These are phyloP conservation scores for Struthidea cinerea DNA, from an alignment of 2,113 vertebrate species.

Conservation along the genomic window DNA sequence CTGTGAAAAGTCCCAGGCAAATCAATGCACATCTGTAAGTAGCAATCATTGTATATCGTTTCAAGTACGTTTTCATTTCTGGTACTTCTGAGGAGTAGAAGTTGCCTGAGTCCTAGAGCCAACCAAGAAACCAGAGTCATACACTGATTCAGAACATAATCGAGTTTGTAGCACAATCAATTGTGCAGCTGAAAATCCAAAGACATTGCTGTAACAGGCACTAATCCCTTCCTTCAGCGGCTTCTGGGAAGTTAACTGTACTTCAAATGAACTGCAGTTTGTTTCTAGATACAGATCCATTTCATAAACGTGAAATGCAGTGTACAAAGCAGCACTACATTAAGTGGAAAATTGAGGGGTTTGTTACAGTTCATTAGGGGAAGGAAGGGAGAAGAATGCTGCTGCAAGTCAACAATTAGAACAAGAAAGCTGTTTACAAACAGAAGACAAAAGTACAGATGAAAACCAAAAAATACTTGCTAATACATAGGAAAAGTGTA, in stretches of 20 bases:
- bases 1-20: constrained; percentile 34
- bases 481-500: accelerated
- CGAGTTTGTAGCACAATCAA: background rate
- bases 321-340: background rate
- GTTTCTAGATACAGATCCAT: background rate
- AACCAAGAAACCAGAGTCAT: background rate
- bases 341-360: background rate
- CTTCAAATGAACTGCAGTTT: background rate
- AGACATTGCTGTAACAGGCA: background rate
- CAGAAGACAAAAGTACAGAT: background rate
- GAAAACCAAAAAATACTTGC: background rate
- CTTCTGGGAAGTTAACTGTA: background rate
- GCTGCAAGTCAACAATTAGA: background rate
- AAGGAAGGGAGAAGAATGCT: background rate
- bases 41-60: background rate
- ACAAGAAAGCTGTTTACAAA: background rate
- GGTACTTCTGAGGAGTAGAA: background rate
- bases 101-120: background rate
- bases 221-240: background rate
- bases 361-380: background rate
- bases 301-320: background rate
- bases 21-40: constrained; percentile 10
- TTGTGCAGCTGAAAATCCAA: background rate
- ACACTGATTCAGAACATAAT: background rate
- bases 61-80: background rate